Percentiles rank a stretch among this genome's conserved stretches.
phyloP scores from a whole-genome alignment of 2,888 invertebrate genomes.

The Epinotia ramella region DNA sequence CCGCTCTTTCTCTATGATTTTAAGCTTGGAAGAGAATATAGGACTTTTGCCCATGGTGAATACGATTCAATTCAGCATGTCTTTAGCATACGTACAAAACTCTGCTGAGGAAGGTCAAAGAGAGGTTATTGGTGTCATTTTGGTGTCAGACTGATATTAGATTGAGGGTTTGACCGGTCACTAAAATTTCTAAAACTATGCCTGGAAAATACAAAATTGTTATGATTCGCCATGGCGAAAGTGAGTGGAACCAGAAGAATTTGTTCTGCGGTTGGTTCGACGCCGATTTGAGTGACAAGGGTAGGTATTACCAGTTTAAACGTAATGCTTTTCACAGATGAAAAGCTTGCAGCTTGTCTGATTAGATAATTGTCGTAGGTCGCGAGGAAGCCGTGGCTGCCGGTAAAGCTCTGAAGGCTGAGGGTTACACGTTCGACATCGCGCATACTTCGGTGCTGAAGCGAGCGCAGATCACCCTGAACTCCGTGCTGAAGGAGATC shows the following conservation, averaged over 20 bases:
- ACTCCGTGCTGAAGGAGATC: slow-evolving; percentile 87
- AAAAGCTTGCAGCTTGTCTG: slow-evolving; percentile 14
- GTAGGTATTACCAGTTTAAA: slow-evolving; percentile 65
- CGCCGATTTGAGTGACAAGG: slow-evolving; percentile 88
- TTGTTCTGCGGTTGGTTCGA: slow-evolving; percentile 91
- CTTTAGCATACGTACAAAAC: too few species aligned
- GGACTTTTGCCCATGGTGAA: neutral
- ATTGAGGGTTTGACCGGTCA: slow-evolving; percentile 40
- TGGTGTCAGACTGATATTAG: slow-evolving; percentile 47
- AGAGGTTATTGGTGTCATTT: slow-evolving; percentile 66
- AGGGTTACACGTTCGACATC: slow-evolving; percentile 89
- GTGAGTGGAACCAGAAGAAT: slow-evolving; percentile 91
- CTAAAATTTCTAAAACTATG: slow-evolving; percentile 60
- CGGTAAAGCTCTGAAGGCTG: slow-evolving; percentile 89
- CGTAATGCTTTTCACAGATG: neutral
- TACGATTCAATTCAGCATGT: neutral
- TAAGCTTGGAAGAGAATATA: too few species aligned
- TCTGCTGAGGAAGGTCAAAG: slow-evolving; percentile 51
- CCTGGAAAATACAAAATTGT: slow-evolving; percentile 86
- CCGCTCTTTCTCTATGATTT: slow-evolving; percentile 26
- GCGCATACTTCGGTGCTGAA: slow-evolving; percentile 93
- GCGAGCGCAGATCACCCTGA: slow-evolving; percentile 91
- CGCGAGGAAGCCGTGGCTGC: slow-evolving; percentile 88
- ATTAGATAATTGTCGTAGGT: slow-evolving; percentile 72
- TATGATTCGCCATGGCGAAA: slow-evolving; percentile 91